Percentiles rank a stretch among this genome's conserved stretches.
Evolutionary conservation across 2,113 vertebrate genomes (phyloP).

Genomic region (Channa argus): DNA sequence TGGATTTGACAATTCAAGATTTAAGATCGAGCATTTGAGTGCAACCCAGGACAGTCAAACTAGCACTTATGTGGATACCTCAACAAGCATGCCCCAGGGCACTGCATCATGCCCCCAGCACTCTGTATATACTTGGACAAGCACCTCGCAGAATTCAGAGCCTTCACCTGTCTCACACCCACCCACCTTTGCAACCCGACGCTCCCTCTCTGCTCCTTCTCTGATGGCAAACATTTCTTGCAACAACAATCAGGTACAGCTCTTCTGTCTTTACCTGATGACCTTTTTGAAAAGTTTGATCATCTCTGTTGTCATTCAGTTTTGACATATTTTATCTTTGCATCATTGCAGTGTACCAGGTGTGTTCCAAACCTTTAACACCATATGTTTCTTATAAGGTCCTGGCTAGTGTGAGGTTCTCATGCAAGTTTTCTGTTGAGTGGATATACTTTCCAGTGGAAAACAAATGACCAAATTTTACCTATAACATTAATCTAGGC

Average conservation of each 20-base stretch:
- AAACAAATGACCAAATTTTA: slow-evolving; percentile 5
- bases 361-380: slow-evolving; percentile 41
- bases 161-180: slow-evolving; percentile 80
- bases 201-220: slow-evolving; percentile 82
- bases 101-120: slow-evolving; percentile 8
- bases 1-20: slow-evolving; percentile 11
- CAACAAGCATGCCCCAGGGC: slow-evolving; percentile 10
- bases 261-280: neutral
- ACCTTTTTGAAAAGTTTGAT: slow-evolving; percentile 3
- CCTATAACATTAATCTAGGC: neutral
- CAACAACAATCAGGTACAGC: slow-evolving; percentile 81
- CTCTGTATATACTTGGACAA: neutral
- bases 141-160: slow-evolving; percentile 3
- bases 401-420: neutral
- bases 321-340: slow-evolving; percentile 38
- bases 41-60: neutral
- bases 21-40: neutral
- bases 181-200: slow-evolving; percentile 83
- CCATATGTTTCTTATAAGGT: slow-evolving; percentile 25
- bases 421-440: slow-evolving; percentile 7
- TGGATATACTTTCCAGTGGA: slow-evolving; percentile 11
- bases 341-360: slow-evolving; percentile 24
- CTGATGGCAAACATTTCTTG: slow-evolving; percentile 66
- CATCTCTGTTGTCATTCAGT: slow-evolving; percentile 40
- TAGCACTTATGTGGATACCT: neutral